Conservation (phyloP, 2,113 vertebrate species). For the Furnarius figulus region DNA sequence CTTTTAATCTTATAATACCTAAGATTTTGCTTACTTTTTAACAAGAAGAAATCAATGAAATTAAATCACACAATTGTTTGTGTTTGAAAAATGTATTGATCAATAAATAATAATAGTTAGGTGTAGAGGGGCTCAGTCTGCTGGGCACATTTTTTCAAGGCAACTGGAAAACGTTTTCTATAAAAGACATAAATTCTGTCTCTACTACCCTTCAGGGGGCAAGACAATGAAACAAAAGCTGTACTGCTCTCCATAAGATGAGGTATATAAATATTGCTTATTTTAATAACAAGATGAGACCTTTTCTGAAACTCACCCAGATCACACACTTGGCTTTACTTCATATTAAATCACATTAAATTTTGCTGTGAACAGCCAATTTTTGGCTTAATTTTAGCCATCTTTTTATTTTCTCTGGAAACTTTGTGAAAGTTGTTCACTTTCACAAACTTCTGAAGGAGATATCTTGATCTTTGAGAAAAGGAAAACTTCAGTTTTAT, state of each 20-base stretch:
- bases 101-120: neutral
- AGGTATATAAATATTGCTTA: neutral
- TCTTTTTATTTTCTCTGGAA: neutral
- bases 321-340: neutral
- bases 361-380: neutral
- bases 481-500: neutral
- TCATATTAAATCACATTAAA: neutral
- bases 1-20: neutral
- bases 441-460: neutral
- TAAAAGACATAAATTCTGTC: neutral
- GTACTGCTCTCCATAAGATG: neutral
- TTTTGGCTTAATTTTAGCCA: neutral
- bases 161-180: neutral
- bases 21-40: neutral
- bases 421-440: neutral
- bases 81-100: neutral
- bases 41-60: neutral
- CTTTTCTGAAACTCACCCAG: neutral
- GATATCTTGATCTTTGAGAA: neutral
- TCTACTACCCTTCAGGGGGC: neutral
- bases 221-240: neutral
- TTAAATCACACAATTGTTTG: neutral
- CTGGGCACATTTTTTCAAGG: neutral
- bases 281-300: neutral
- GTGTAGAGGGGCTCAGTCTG: neutral